Conservation (phyloP, 1,140 invertebrate genomes). For the Caenorhabditis remanei region DNA sequence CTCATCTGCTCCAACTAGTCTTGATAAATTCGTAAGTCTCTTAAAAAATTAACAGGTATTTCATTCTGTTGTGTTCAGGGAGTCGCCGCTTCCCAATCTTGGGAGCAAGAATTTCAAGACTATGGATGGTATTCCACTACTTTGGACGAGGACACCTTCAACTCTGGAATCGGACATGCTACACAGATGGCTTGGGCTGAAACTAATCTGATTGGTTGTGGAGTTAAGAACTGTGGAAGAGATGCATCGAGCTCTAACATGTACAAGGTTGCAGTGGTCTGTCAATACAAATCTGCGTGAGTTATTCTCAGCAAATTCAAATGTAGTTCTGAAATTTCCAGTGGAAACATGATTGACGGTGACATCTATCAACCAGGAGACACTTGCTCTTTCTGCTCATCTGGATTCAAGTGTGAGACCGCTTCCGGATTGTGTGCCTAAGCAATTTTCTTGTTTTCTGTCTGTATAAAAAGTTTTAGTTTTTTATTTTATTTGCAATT, state of each 20-base stretch:
- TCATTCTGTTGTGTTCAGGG: not conserved
- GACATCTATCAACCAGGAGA: conserved; percentile 1
- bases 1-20: not conserved
- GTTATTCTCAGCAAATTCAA: not conserved
- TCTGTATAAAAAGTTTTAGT: too few species aligned
- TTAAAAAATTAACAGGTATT: not conserved
- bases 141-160: not conserved
- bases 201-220: not conserved
- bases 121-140: not conserved
- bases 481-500: too few species aligned
- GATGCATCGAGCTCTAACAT: not conserved
- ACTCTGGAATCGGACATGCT: conserved; percentile 13
- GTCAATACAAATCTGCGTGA: not conserved
- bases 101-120: not conserved
- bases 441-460: not conserved
- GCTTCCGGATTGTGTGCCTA: not conserved
- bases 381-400: not conserved
- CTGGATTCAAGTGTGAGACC: not conserved
- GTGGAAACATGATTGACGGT: not conserved
- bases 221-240: not conserved
- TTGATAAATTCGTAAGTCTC: not conserved
- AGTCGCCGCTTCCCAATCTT: not conserved
- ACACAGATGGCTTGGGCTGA: conserved; percentile 14
- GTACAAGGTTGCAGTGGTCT: not conserved
- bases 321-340: not conserved